A percentile compares a stretch with the other conserved stretches of the same genome.
These are phyloP conservation scores for Lypha dubia DNA, from an alignment of 2,888 invertebrate genomes.

Conservation along the genomic window DNA sequence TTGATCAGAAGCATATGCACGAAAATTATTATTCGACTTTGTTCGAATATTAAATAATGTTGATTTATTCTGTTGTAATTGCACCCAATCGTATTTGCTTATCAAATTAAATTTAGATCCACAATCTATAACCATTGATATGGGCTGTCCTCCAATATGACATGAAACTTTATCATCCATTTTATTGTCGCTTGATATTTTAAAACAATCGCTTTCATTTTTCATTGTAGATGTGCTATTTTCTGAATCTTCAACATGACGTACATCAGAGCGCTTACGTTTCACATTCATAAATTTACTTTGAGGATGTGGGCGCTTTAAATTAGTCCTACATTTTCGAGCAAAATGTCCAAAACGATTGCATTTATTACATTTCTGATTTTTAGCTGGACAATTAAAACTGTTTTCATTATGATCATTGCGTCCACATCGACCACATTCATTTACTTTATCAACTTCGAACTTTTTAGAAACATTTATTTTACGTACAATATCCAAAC, in stretches of 20 bases:
- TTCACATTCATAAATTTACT: conserved; percentile 44
- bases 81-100: too few relatives aligned
- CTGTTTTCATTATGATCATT: conserved; percentile 64
- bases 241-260: conserved; percentile 52
- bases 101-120: conserved; percentile 64
- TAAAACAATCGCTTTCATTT: conserved; percentile 59
- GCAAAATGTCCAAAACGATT: conserved; percentile 57
- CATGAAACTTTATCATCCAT: conserved; percentile 55
- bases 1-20: conserved; percentile 54
- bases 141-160: conserved; percentile 51
- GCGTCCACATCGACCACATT: conserved; percentile 68
- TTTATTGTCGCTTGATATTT: conserved; percentile 58
- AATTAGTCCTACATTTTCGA: conserved; percentile 62
- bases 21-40: conserved; percentile 63
- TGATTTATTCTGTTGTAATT: conserved; percentile 61
- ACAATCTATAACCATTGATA: conserved; percentile 56
- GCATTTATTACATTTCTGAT: conserved; percentile 64
- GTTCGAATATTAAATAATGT: conserved; percentile 63
- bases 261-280: conserved; percentile 49
- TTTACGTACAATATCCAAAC: conserved; percentile 58
- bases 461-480: too few relatives aligned
- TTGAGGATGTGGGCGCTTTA: conserved; percentile 48
- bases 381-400: conserved; percentile 51
- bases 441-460: conserved; percentile 44
- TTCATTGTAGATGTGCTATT: conserved; percentile 48